phyloP scores from a whole-genome alignment of 1,140 invertebrate genomes.

The Diorhabda sublineata region DNA sequence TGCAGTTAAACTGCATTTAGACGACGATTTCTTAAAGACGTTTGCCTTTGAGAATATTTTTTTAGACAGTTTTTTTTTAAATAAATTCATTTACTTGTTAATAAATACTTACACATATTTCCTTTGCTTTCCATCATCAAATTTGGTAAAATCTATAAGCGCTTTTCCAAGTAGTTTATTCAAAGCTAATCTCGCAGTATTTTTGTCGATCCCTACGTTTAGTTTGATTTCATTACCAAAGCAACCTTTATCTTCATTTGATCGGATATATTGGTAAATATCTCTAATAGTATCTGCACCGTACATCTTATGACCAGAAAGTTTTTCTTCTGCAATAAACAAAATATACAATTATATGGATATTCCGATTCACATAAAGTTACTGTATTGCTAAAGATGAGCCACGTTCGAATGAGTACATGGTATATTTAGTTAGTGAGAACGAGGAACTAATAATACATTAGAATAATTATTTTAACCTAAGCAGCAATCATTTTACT shows the following conservation, averaged over 20 bases:
- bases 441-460: too few species aligned
- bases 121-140: slow-evolving; percentile 32
- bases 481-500: too few species aligned
- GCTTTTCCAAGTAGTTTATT: slow-evolving; percentile 29
- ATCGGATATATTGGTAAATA: slow-evolving; percentile 28
- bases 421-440: too few species aligned
- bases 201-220: slow-evolving; percentile 26
- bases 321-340: slow-evolving; percentile 7
- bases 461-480: too few species aligned
- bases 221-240: slow-evolving; percentile 24
- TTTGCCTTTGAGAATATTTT: too few species aligned
- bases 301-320: slow-evolving; percentile 14
- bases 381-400: too few species aligned
- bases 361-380: too few species aligned
- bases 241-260: slow-evolving; percentile 24
- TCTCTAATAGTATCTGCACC: slow-evolving; percentile 31
- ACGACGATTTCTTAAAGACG: too few species aligned
- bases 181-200: slow-evolving; percentile 24
- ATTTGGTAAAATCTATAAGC: slow-evolving; percentile 29
- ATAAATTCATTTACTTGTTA: neutral
- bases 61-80: too few species aligned
- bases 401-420: too few species aligned
- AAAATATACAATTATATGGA: too few species aligned
- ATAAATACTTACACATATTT: slow-evolving; percentile 29
- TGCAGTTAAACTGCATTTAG: too few species aligned